Conservation (phyloP, 53 echinoderm and acorn worm genomes). For the Hippasteria phrygiana region DNA sequence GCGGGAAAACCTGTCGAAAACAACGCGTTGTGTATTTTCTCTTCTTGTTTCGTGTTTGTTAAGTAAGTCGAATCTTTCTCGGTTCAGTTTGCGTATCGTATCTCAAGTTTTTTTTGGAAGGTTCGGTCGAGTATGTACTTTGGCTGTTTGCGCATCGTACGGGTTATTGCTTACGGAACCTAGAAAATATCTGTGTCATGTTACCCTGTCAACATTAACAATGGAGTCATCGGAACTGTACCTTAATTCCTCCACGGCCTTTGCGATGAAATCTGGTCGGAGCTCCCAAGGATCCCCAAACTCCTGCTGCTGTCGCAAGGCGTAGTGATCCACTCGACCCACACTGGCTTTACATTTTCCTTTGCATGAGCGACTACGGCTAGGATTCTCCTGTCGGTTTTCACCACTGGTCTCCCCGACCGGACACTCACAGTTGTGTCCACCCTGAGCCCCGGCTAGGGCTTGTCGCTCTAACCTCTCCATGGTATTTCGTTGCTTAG, state of each 20-base stretch:
- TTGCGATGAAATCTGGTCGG: conserved; percentile 61
- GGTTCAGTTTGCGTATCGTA: conserved; percentile 46
- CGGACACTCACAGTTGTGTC: conserved; percentile 57
- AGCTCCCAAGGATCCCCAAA: conserved; percentile 67
- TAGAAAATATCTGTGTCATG: conserved; percentile 66
- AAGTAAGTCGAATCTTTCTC: conserved; percentile 39
- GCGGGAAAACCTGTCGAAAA: conserved; percentile 55
- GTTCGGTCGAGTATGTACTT: conserved; percentile 64
- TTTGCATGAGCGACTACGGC: conserved; percentile 61
- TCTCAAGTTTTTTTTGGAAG: conserved; percentile 55
- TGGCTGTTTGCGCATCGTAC: conserved; percentile 71
- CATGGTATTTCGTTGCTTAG: conserved; percentile 64
- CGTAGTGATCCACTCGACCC: conserved; percentile 65
- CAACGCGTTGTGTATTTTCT: conserved; percentile 36
- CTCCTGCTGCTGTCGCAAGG: conserved; percentile 56
- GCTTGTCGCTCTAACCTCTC: conserved; percentile 65
- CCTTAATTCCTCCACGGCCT: conserved; percentile 63
- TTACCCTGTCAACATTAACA: conserved; percentile 66
- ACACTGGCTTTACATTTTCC: conserved; percentile 64
- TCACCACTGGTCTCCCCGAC: conserved; percentile 41
- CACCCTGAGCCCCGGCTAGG: conserved; percentile 57
- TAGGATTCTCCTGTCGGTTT: conserved; percentile 56
- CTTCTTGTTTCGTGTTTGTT: conserved; percentile 43
- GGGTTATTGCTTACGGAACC: conserved; percentile 69
- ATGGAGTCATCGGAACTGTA: conserved; percentile 68